Evolutionary conservation across 1,140 invertebrate genomes (phyloP), one percentile per base, ranked within the genome.

Genomic region (Caenorhabditis brenneri): DNA sequence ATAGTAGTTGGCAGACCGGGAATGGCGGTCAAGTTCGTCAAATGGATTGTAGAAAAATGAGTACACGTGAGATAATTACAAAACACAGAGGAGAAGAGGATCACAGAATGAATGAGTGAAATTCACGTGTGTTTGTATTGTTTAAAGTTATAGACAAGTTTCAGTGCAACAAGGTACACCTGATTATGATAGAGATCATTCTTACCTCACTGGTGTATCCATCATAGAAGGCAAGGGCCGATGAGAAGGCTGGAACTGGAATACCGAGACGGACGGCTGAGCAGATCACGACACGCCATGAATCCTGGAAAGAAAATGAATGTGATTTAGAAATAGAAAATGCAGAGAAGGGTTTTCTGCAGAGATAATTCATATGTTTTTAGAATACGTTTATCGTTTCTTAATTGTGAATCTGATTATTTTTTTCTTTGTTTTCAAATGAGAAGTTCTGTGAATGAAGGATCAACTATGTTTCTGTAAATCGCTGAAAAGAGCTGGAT

Each of bases 171-270:
- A 51, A 42, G 39, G 12, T 51, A 15, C 5, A 19, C 12, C 15
- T 51, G 48, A n/a, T 19, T n/a, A 51, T 5, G 48, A 58, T 29
- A 29, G 53, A 58, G 53, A 58, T 58, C 53, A 29, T 16, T 24
- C 46, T 48, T 48, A 51, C 92, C 36, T 92, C 93, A 16, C 94
- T 93, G 58, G 96, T 93, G 91, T 96, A 99, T 2, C 97, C 97
- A 92, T 99, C 97, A 91, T 96, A 99, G 92, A 99, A 99, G 5
- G 96, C 95, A 6, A 99, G 92, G 0, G 98, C 97, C 9, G 96
- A 94, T 31, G 94, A 95, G 85, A 99, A 94, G 0, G 95, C 95
- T 2, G 97, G 97, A 19, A 95, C 95, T 0, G 97, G 96, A 81
- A 99, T 95, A 27, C 97, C 97, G 84, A 94, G 92, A 42, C 93